A percentile compares a stretch with the other conserved stretches of the same genome.
These are phyloP conservation scores for Napeogenes sylphis DNA, from an alignment of 2,888 invertebrate genomes.

Conservation along the genomic window DNA sequence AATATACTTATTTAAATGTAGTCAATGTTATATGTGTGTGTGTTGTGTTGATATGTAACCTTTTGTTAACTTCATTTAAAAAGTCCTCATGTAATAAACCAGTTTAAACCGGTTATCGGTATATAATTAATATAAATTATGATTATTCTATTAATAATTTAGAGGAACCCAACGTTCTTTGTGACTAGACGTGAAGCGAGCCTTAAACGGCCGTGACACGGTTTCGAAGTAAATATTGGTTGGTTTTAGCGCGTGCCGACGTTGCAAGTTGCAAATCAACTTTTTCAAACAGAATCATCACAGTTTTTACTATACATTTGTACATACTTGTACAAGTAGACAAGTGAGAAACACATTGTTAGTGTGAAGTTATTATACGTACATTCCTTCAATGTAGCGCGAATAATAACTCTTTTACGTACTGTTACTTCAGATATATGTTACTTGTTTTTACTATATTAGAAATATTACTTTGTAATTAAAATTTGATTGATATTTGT, in stretches of 20 bases:
- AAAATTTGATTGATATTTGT: no score
- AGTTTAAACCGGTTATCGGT: no score
- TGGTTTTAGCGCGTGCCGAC: slow-evolving; percentile 7
- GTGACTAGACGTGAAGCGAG: neutral
- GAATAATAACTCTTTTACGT: slow-evolving; percentile 17
- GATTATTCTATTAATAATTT: no score
- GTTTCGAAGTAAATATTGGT: slow-evolving; percentile 15
- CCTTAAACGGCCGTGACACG: slow-evolving; percentile 22
- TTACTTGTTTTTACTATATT: slow-evolving; percentile 4
- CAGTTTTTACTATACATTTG: slow-evolving; percentile 1
- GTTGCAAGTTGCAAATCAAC: slow-evolving; percentile 4
- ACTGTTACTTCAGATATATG: slow-evolving; percentile 2
- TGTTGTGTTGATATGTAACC: neutral
- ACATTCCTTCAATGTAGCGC: slow-evolving; percentile 12
- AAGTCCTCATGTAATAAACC: no score
- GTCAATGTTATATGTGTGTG: slow-evolving; percentile 2
- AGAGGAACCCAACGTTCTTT: neutral
- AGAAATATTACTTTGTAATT: neutral
- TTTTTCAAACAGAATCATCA: neutral
- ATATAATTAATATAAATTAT: no score
- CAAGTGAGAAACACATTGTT: slow-evolving; percentile 5
- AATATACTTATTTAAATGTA: slow-evolving; percentile 7
- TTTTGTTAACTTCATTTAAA: no score
- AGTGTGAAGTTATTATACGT: slow-evolving; percentile 7
- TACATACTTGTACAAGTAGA: neutral